A percentile compares a stretch with the other conserved stretches of the same genome.
Conservation (phyloP, 53 echinoderm and acorn worm genomes). For the Holothuria scabra region DNA sequence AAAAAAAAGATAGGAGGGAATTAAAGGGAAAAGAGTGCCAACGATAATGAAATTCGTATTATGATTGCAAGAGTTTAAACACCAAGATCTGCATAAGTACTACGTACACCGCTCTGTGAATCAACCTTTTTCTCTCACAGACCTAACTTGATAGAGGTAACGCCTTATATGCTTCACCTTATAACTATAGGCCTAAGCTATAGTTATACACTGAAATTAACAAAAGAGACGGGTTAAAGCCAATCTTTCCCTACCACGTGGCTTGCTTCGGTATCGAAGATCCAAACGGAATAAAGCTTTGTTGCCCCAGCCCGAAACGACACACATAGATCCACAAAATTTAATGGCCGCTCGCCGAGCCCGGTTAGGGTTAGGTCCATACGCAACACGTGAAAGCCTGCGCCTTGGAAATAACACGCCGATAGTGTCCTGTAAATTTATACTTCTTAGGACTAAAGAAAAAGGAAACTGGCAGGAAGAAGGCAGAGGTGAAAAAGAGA, state of each 20-base stretch:
- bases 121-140: no score
- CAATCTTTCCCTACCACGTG: constrained; percentile 37
- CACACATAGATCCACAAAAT: constrained; percentile 42
- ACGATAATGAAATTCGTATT: no score
- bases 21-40: no score
- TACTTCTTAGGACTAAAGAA: background rate
- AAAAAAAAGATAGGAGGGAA: no score
- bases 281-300: constrained; percentile 27
- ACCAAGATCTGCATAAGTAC: no score
- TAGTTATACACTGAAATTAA: background rate
- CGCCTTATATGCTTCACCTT: no score
- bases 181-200: no score
- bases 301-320: constrained; percentile 20
- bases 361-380: constrained; percentile 3
- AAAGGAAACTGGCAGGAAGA: background rate
- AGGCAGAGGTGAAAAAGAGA: background rate
- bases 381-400: constrained; percentile 16
- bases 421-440: constrained; percentile 32
- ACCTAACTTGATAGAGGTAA: no score
- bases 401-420: constrained; percentile 15
- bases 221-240: constrained; percentile 28
- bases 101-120: no score
- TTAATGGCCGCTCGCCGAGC: constrained; percentile 25
- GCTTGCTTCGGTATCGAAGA: background rate
- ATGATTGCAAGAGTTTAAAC: no score